Evolutionary conservation across 2,888 invertebrate species (phyloP).

Genomic region (Lymantria monacha): DNA sequence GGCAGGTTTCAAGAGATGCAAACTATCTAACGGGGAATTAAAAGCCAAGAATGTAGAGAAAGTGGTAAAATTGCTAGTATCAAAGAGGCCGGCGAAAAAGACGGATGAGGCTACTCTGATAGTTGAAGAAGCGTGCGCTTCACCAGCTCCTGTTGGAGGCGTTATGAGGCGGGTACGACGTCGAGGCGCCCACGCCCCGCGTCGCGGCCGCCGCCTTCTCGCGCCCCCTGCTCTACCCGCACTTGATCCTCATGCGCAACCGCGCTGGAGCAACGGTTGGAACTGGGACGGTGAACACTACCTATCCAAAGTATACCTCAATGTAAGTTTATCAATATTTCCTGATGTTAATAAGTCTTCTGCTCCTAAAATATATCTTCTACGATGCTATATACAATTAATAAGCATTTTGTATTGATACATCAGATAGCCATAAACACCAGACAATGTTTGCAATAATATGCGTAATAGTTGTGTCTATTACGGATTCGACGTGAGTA

Average conservation of each 20-base stretch:
- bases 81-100: conserved; percentile 70
- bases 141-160: conserved; percentile 37
- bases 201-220: conserved; percentile 34
- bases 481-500: too few relatives aligned
- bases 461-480: too few relatives aligned
- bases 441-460: too few relatives aligned
- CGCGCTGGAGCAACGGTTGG: conserved; percentile 95
- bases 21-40: conserved; percentile 51
- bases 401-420: too few relatives aligned
- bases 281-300: conserved; percentile 93
- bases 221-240: conserved; percentile 31
- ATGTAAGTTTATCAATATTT: conserved; percentile 83
- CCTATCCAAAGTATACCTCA: conserved; percentile 92
- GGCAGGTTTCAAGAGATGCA: conserved; percentile 49
- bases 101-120: conserved; percentile 65
- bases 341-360: neutral
- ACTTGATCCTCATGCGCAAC: conserved; percentile 50
- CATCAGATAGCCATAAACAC: too few relatives aligned
- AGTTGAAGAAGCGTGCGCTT: conserved; percentile 63
- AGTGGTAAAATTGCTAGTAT: conserved; percentile 67
- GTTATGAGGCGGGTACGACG: conserved; percentile 32
- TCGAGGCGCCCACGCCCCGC: conserved; percentile 38
- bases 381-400: too few relatives aligned
- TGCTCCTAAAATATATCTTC: too few relatives aligned
- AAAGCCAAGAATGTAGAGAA: conserved; percentile 71